These are phyloP conservation scores for Halcyon badia DNA, from an alignment of 2,797 vertebrate species.

Conservation along the genomic window DNA sequence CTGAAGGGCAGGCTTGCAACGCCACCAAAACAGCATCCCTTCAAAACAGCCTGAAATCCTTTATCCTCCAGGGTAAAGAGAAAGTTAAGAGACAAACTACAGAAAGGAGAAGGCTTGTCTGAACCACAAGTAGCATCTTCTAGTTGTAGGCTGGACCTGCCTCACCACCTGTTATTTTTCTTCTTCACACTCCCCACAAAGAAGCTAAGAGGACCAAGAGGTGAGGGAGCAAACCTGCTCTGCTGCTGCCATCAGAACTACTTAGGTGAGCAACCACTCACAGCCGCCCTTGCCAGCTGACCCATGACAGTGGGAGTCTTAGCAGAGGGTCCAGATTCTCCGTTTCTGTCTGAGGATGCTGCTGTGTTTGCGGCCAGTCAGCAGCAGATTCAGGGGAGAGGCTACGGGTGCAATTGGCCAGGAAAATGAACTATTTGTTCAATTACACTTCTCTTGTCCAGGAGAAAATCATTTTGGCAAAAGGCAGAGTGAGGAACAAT, in stretches of 20 bases:
- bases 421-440: slow-evolving; percentile 56
- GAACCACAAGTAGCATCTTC: background rate
- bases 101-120: background rate
- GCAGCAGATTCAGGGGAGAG: background rate
- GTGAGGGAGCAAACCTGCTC: background rate
- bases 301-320: background rate
- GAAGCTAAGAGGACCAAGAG: background rate
- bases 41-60: background rate
- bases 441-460: slow-evolving; percentile 20
- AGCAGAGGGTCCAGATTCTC: background rate
- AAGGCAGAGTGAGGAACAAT: slow-evolving; percentile 22
- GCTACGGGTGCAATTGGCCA: background rate
- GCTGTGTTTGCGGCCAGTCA: background rate
- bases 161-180: slow-evolving; percentile 19
- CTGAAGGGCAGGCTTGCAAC: background rate
- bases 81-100: background rate
- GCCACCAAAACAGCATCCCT: background rate
- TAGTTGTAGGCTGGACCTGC: background rate
- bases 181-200: background rate
- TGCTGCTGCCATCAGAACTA: background rate
- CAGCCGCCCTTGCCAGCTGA: background rate
- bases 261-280: background rate
- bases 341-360: background rate
- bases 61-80: background rate
- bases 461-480: background rate